Conservation (phyloP, 2,888 invertebrate genomes). For the Lasioglossum lativentre region DNA sequence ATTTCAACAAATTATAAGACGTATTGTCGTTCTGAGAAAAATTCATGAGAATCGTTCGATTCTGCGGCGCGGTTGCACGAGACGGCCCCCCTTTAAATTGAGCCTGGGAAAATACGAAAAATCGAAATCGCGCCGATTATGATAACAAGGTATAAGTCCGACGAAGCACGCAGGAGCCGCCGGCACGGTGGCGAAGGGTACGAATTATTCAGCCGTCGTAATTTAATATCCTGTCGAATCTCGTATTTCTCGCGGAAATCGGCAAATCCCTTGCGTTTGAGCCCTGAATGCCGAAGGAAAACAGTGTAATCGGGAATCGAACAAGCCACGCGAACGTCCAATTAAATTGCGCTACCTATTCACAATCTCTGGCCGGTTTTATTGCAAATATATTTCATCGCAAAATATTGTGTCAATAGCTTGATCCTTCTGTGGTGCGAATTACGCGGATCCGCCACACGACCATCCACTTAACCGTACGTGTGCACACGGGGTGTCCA, state of each 20-base stretch:
- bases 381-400: background rate
- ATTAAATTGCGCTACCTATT: slow-evolving; percentile 13
- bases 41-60: background rate
- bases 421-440: background rate
- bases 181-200: background rate
- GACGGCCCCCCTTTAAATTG: background rate
- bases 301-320: slow-evolving; percentile 10
- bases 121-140: slow-evolving; percentile 24
- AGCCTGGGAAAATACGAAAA: slow-evolving; percentile 12
- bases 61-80: background rate
- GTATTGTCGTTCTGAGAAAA: background rate
- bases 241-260: slow-evolving; percentile 6
- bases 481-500: background rate
- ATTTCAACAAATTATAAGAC: too few relatives aligned
- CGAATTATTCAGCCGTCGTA: slow-evolving; percentile 28
- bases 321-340: slow-evolving; percentile 1
- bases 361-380: background rate
- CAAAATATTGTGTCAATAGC: slow-evolving; percentile 24
- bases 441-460: background rate
- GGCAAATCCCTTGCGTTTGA: background rate
- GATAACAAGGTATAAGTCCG: slow-evolving; percentile 42
- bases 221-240: slow-evolving; percentile 21
- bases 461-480: slow-evolving; percentile 2
- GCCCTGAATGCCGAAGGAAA: background rate
- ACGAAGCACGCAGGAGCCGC: background rate